phyloP scores from a whole-genome alignment of 2,797 vertebrate species.

The Cheirogaleus major region DNA sequence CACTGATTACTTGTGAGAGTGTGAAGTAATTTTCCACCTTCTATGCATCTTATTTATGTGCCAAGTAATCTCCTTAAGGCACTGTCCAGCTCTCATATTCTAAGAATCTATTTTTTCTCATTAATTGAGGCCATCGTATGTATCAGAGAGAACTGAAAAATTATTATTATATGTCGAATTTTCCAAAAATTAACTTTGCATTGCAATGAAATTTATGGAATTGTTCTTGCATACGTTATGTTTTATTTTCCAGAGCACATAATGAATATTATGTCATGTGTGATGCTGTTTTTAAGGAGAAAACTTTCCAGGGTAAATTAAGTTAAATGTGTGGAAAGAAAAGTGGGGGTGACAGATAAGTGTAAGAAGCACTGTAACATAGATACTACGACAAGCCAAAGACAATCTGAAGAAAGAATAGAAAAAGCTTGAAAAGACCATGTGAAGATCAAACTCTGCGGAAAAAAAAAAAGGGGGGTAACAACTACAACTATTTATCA shows the following conservation, averaged over 20 bases:
- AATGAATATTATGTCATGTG: background rate
- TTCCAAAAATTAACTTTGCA: background rate
- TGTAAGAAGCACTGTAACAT: background rate
- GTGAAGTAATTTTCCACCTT: background rate
- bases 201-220: background rate
- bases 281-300: background rate
- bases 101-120: background rate
- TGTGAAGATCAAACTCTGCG: background rate
- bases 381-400: background rate
- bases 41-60: background rate
- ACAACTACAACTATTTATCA: background rate
- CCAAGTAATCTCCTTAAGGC: background rate
- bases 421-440: background rate
- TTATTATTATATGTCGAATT: background rate
- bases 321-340: background rate
- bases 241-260: background rate
- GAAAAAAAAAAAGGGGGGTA: background rate
- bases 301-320: background rate
- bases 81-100: background rate
- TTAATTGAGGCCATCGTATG: background rate
- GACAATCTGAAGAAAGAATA: background rate
- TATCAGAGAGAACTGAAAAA: background rate
- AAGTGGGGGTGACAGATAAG: background rate
- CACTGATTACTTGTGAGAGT: background rate
- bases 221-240: background rate